phyloP scores from a whole-genome alignment of 2,888 invertebrate species.

The Pristionchus mayeri region DNA sequence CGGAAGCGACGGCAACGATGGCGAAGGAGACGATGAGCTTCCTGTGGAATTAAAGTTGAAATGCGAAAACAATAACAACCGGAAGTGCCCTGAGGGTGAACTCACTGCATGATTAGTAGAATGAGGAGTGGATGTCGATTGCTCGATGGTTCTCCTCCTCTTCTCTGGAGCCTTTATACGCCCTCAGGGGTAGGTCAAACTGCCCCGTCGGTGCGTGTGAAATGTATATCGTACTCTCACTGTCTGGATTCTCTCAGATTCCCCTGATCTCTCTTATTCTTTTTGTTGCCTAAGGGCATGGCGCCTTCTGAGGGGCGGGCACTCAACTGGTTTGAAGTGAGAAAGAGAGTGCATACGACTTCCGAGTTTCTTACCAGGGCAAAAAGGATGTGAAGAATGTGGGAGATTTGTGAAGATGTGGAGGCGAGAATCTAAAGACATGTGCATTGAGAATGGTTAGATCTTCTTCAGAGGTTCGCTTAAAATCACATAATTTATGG shows the following conservation, averaged over 20 bases:
- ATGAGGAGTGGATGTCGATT: conserved; percentile 13
- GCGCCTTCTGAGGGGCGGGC: conserved; percentile 29
- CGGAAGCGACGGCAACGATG: conserved; percentile 37
- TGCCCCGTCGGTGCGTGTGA: conserved; percentile 26
- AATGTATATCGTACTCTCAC: not conserved
- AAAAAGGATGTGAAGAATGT: conserved; percentile 25
- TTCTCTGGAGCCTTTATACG: not conserved
- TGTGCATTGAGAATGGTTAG: too few relatives aligned
- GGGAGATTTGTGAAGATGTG: too few relatives aligned
- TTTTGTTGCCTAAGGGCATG: not conserved
- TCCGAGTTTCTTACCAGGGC: conserved; percentile 27
- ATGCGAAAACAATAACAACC: not conserved
- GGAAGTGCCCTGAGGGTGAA: not conserved
- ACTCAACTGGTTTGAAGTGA: not conserved
- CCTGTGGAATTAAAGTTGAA: not conserved
- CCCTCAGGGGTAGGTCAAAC: conserved; percentile 27
- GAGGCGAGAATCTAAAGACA: too few relatives aligned
- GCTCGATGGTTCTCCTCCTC: not conserved
- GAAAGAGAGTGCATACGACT: not conserved
- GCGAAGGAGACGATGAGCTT: conserved; percentile 39
- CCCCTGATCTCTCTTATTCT: not conserved
- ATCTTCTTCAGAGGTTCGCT: too few relatives aligned
- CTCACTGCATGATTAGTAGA: conserved; percentile 46
- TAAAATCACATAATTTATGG: too few relatives aligned
- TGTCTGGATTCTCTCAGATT: not conserved